Evolutionary conservation across 2,797 vertebrate species (phyloP).

Genomic region (Garrulus glandarius): DNA sequence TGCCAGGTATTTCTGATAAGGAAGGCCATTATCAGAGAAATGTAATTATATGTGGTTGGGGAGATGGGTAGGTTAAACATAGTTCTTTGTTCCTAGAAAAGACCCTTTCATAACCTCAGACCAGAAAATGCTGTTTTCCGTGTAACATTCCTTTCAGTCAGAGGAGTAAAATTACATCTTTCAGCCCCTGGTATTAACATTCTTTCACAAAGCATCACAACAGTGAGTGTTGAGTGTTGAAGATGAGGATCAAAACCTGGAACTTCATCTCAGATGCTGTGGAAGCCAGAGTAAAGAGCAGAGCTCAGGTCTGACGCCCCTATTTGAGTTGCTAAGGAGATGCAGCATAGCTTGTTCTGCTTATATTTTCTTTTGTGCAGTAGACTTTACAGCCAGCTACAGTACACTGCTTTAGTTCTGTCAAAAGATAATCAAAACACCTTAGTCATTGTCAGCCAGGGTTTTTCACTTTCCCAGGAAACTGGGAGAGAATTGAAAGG

Average conservation of each 20-base stretch:
- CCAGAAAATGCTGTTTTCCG: neutral
- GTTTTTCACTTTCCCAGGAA: neutral
- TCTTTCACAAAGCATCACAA: neutral
- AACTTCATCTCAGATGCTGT: neutral
- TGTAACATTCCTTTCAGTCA: neutral
- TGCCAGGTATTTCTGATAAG: neutral
- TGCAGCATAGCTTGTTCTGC: neutral
- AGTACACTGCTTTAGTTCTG: neutral
- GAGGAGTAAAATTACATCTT: neutral
- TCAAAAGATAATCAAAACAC: neutral
- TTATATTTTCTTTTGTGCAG: neutral
- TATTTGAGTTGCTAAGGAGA: neutral
- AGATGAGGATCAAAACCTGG: neutral
- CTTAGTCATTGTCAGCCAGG: neutral
- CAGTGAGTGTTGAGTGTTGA: fast-evolving
- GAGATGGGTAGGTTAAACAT: neutral
- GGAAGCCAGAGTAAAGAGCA: neutral
- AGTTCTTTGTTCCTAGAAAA: neutral
- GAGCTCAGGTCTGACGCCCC: neutral
- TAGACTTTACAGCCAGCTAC: neutral
- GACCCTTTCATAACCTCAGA: neutral
- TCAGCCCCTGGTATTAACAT: neutral
- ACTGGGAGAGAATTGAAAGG: neutral
- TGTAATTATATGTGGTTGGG: neutral
- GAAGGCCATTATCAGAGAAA: neutral